Evolutionary conservation across 2,888 invertebrate species (phyloP).

Genomic region (Xestia xanthographa): DNA sequence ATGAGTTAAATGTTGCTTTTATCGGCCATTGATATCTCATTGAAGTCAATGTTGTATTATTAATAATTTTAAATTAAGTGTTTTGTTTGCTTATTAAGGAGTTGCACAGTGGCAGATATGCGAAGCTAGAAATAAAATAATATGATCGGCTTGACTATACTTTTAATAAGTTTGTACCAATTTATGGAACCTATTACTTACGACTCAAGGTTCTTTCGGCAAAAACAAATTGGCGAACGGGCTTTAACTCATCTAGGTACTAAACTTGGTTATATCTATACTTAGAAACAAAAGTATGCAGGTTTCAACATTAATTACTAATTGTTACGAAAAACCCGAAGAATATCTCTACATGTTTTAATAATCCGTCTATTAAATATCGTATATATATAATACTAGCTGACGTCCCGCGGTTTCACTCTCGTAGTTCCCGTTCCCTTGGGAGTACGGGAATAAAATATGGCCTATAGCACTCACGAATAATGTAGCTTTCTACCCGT

Average conservation of each 20-base stretch:
- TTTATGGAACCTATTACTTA: background rate
- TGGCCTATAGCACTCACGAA: no score
- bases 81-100: conserved; percentile 42
- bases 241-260: background rate
- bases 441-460: no score
- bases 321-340: background rate
- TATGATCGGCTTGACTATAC: background rate
- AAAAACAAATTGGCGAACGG: background rate
- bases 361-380: background rate
- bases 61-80: conserved; percentile 69
- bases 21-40: conserved; percentile 70
- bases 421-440: no score
- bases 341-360: background rate
- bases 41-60: conserved; percentile 64
- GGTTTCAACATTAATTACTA: background rate
- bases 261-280: background rate
- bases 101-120: conserved; percentile 45
- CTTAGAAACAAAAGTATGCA: background rate
- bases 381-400: no score
- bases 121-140: background rate
- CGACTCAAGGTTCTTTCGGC: background rate
- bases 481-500: no score
- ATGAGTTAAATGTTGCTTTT: conserved; percentile 61
- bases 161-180: background rate
- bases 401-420: no score